Conservation (phyloP, 2,797 vertebrate genomes). For the Naso thynnoides region DNA sequence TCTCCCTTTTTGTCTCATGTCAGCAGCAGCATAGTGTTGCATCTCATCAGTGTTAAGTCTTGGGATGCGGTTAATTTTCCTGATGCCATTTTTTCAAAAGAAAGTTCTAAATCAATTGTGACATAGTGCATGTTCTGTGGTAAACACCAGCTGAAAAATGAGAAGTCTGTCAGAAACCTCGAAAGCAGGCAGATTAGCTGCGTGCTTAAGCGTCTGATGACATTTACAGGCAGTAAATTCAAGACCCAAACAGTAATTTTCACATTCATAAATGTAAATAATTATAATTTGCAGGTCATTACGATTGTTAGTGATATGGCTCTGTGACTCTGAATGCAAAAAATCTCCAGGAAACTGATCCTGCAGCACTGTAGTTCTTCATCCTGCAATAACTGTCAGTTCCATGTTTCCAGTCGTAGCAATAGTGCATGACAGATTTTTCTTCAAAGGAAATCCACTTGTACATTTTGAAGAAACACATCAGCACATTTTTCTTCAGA, state of each 20-base stretch:
- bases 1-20: conserved; percentile 26
- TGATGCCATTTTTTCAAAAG: neutral
- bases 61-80: conserved; percentile 21
- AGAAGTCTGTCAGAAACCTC: neutral
- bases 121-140: neutral
- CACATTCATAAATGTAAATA: neutral
- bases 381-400: conserved; percentile 18
- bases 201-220: conserved; percentile 5
- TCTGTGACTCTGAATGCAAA: neutral
- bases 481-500: conserved; percentile 43
- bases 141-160: neutral
- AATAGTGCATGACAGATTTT: conserved; percentile 23
- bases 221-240: neutral
- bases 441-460: conserved; percentile 47
- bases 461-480: conserved; percentile 34
- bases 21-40: neutral
- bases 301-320: neutral
- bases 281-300: neutral
- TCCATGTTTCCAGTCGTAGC: conserved; percentile 30
- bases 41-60: conserved; percentile 15
- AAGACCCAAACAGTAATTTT: conserved; percentile 1
- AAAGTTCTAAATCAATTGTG: conserved; percentile 5
- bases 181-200: conserved; percentile 4
- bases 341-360: neutral
- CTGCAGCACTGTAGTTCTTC: neutral